These are phyloP conservation scores for Melanophora roralis DNA, from an alignment of 2,888 invertebrate genomes.

Conservation along the genomic window DNA sequence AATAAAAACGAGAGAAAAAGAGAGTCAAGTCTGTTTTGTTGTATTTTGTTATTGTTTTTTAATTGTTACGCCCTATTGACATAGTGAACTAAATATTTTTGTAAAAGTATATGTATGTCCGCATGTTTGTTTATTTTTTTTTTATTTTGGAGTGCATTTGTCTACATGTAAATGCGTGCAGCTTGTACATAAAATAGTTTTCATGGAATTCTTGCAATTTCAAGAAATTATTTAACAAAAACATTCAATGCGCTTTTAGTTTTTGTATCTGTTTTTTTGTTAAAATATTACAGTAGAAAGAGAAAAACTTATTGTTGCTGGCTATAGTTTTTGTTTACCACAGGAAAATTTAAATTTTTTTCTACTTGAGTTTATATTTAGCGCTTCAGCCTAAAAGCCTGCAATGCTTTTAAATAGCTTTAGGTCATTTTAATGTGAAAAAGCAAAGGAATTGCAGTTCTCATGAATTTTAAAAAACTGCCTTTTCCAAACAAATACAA, in stretches of 20 bases:
- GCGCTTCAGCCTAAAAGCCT: slow-evolving; percentile 39
- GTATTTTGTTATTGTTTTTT: slow-evolving; percentile 49
- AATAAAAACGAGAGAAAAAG: background rate
- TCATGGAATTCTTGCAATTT: background rate
- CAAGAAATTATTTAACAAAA: too few relatives aligned
- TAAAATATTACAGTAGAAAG: slow-evolving; percentile 37
- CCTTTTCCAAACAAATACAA: too few relatives aligned
- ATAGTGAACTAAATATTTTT: slow-evolving; percentile 54
- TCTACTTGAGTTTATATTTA: background rate
- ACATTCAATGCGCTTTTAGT: too few relatives aligned
- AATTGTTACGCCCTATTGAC: slow-evolving; percentile 63
- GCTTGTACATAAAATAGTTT: slow-evolving; percentile 3
- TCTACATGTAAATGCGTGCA: background rate
- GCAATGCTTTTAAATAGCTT: slow-evolving; percentile 28
- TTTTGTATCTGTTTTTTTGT: background rate
- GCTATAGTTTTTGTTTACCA: slow-evolving; percentile 45
- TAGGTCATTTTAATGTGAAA: slow-evolving; percentile 18
- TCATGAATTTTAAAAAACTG: background rate
- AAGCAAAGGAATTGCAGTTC: slow-evolving; percentile 5
- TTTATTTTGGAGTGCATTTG: slow-evolving; percentile 1
- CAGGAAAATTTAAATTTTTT: slow-evolving; percentile 25
- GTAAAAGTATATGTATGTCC: background rate
- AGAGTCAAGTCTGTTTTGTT: slow-evolving; percentile 36
- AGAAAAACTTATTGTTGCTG: background rate
- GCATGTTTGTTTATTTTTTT: background rate